These are phyloP conservation scores for Cathartes aura DNA, from an alignment of 2,113 vertebrate genomes.

Conservation along the genomic window DNA sequence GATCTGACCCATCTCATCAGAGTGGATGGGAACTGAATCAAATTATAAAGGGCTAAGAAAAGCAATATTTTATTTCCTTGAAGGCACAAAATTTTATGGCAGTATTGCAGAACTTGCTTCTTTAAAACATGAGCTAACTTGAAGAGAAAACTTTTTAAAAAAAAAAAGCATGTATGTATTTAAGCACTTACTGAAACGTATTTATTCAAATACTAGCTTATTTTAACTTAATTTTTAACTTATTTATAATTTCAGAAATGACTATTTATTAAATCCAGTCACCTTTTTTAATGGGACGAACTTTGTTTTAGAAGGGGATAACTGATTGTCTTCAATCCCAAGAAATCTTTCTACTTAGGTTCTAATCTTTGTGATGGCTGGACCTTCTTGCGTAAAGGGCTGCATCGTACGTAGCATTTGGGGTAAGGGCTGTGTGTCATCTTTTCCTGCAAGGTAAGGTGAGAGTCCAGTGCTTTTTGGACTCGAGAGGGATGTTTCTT, in stretches of 20 bases:
- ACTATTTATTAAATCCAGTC: conserved; percentile 46
- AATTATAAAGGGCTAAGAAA: conserved; percentile 67
- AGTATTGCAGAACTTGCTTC: conserved; percentile 8
- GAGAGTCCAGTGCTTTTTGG: not conserved
- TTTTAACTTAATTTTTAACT: conserved; percentile 57
- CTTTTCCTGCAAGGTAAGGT: not conserved
- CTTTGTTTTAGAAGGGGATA: not conserved
- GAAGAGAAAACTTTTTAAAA: not conserved
- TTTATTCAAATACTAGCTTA: conserved; percentile 52
- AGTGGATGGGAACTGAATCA: not conserved
- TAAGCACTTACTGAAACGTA: conserved; percentile 17
- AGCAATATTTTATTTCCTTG: conserved; percentile 70
- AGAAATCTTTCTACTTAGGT: not conserved
- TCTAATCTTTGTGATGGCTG: not conserved
- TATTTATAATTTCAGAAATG: conserved; percentile 49
- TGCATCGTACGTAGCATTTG: not conserved
- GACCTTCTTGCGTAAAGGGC: not conserved
- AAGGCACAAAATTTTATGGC: conserved; percentile 56
- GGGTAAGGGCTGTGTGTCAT: not conserved
- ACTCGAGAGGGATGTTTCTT: not conserved
- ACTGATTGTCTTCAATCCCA: not conserved
- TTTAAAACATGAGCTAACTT: conserved; percentile 21
- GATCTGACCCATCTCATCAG: not conserved
- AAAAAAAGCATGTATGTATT: not conserved
- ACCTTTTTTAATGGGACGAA: not conserved